Conservation (phyloP, 2,113 vertebrate species). For the Oreocharis arfaki region DNA sequence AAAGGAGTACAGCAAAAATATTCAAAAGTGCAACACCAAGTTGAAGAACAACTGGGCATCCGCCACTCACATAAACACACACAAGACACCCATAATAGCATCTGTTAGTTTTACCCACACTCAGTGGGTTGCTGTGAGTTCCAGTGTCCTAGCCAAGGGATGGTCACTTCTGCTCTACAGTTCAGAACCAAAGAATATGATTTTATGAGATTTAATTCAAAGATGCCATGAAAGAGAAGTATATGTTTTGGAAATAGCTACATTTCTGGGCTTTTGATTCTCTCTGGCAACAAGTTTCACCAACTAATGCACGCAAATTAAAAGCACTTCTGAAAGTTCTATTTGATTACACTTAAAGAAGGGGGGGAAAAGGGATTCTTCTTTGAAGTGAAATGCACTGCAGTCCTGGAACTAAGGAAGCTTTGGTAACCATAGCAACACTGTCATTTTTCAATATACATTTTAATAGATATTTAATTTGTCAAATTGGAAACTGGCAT, state of each 20-base stretch:
- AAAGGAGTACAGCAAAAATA: not conserved
- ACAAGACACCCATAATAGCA: fast-evolving
- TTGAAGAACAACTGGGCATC: not conserved
- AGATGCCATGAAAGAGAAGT: not conserved
- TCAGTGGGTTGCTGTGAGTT: fast-evolving
- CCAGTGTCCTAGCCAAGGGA: not conserved
- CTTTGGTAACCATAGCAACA: constrained; percentile 3
- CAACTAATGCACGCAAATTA: not conserved
- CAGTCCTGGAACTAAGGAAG: not conserved
- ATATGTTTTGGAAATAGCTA: not conserved
- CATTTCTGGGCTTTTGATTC: not conserved
- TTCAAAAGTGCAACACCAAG: not conserved
- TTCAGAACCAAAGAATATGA: not conserved
- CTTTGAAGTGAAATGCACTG: not conserved
- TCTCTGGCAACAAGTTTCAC: not conserved
- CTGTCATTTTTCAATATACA: not conserved
- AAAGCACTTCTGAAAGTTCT: not conserved
- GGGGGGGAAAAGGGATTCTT: not conserved
- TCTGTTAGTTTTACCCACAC: not conserved
- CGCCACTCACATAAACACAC: not conserved
- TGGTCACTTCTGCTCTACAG: not conserved
- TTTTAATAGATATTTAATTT: constrained; percentile 6
- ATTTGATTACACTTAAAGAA: not conserved
- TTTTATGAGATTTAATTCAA: not conserved
- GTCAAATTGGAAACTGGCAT: not conserved